Base-by-base conservation (phyloP, 92 coral and sea anemone species). In the Zoanthus solanderi region DNA sequence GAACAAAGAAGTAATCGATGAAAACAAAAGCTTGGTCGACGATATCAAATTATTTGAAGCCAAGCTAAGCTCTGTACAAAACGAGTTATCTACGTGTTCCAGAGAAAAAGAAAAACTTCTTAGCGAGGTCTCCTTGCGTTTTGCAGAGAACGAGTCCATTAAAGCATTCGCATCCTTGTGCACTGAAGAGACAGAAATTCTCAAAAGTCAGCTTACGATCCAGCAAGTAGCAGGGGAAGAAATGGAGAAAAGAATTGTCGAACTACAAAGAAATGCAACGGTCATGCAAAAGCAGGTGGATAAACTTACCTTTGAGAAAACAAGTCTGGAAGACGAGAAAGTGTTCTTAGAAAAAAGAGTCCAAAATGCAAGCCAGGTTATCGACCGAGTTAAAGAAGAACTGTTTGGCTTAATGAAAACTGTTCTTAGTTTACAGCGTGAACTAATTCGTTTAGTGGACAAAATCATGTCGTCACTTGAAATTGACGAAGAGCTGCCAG, bases 301-400 rank as follows among this genome's bases (percentile, higher is more conserved):
- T 16, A 84, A 88, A 16, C 87, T 90, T 75, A 90, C 93, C 75
- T 91, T 82, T 1, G 97, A 97, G 71, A 89, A 92, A 52, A 78
- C 91, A 9, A 92, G 90, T 48, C 90, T 95, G 44, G 94, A 92
- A 52, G 98, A 95, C 28, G 95, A 92, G 67, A 97, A 91, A 50
- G 88, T 88, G 68, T 87, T 92, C 18, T 72, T 97, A 69, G 93
- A 92, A 68, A 92, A 91, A 52, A 87, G 92, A 77, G 92, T 97
- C 63, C 87, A 89, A 18, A 96, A 89, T 44, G 93, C 96, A 4
- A 93, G 94, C 57, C 90, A 91, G 29, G 97, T 92, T 6, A 92
- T 94, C 1, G 96, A 93, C 61, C 92, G 93, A 18, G 90, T 93
- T 10, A 96, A 95, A 84, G 93, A 92, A 57, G 99, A 97, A 71